Evolutionary conservation across 2,888 invertebrate species (phyloP), one percentile per base, ranked within the genome.

Genomic region (Hermaeophaga mercurialis): DNA sequence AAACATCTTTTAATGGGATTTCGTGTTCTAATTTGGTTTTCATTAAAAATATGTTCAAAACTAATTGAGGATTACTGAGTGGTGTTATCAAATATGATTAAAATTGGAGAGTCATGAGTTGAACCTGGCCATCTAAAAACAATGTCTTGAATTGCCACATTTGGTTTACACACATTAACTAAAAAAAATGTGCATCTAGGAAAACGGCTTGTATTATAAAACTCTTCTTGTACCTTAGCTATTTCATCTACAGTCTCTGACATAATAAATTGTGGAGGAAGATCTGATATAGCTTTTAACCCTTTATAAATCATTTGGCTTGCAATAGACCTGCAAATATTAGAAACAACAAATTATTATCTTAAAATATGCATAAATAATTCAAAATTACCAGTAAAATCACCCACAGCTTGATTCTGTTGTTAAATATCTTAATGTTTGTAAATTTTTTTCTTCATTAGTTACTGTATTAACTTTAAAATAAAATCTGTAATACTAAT

Each of bases 101-200:
- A 50, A 14, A 39, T 49, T 8, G 18, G 48, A 22, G 55, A 18
- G 34, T 67, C 69, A 46, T 70, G 68, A 8, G 62, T 26, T 3
- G 63, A 64, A 12, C 69, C 70, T 31, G 67, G 68, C 67, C 70
- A 71, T n/a, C 69, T 52, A 34, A 61, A 61, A 5, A 70, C 69
- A 33, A 70, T 61, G 50, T 70, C 56, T 17, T 41, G 33, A 28
- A 69, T 61, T 44, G 18, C 49, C 12, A 62, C 59, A 17, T 63
- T 33, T 9, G 66, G 56, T 48, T 63, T 57, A 26, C 64, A 56
- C 2, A 71, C 48, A 14, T 72, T 71, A 3, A 64, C 53, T 2
- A 66, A 68, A 50, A 68, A 66, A 54, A 56, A 65, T 3, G n/a
- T n/a, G n/a, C n/a, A n/a, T n/a, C n/a, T n/a, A n/a, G 28, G 28